Base-by-base conservation (phyloP, 2,113 vertebrate species). In the Pomatostomus ruficeps region DNA sequence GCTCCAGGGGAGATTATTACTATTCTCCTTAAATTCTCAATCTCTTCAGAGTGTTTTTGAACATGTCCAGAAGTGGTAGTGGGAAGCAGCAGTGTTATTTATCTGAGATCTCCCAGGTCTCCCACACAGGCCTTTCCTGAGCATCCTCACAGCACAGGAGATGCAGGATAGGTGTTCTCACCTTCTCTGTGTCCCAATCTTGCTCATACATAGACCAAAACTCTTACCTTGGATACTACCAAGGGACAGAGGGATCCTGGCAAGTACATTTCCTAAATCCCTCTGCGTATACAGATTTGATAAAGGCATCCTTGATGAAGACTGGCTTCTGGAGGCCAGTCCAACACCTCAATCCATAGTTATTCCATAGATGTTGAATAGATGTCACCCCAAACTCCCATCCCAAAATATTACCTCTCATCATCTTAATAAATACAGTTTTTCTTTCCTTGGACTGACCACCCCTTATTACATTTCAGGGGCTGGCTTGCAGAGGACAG, bases 401-500 rank as follows among this genome's bases (percentile, higher is more conserved):
- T 51, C 51, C 72, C 43, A 75, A 90, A 93, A 80, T 62, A 88
- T 28, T 45, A 71, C 72, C n/a, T 85, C 54, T 85, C 77, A 91
- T 45, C 52, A 62, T 40, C 62, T 91, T 58, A 65, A 83, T 61
- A 92, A 92, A 94, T 31, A 66, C 15, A 29, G 10, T 48, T 54
- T 24, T 48, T 36, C 42, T 79, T 83, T 26, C 59, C 48, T 71
- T 52, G 59, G 43, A 59, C 61, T n/a, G 62, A 80, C 75, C 78
- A 80, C 75, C 78, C 65, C 68, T 83, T 67, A 77, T 66, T 77
- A 66, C 78, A 63, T 95, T 89, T 67, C 88, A 88, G 52, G 51
- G 70, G 36, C 68, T 61, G 52, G 79, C 76, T 94, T 90, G 45
- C 68, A 81, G 57, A 92, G 88, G 79, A 94, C 95, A 91, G 90